phyloP scores from a whole-genome alignment of 2,113 vertebrate genomes.

The Trochalopteron elliotii region DNA sequence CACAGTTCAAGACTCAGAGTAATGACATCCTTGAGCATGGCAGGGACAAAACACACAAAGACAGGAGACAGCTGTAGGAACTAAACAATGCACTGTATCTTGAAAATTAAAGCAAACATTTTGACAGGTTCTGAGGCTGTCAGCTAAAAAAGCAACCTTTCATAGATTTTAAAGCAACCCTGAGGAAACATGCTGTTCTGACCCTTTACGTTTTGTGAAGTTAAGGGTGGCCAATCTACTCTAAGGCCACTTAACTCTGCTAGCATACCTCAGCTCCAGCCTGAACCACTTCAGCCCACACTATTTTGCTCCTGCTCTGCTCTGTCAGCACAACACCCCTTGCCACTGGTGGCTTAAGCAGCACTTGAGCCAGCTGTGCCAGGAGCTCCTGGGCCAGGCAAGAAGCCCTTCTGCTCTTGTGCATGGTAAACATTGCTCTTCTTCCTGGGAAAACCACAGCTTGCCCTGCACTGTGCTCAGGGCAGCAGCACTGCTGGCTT shows the following conservation, averaged over 20 bases:
- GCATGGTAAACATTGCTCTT: not conserved
- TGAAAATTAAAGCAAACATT: not conserved
- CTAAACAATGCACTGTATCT: not conserved
- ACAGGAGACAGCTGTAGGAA: not conserved
- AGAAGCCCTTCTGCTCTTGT: not conserved
- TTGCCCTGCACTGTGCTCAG: not conserved
- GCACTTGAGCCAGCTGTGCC: not conserved
- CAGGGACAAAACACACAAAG: not conserved
- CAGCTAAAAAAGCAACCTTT: not conserved
- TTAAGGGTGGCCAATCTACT: no score
- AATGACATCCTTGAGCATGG: not conserved
- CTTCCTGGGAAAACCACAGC: not conserved
- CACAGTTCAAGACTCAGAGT: not conserved
- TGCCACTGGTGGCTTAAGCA: accelerated
- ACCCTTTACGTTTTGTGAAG: not conserved
- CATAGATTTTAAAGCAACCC: not conserved
- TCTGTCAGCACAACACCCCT: not conserved
- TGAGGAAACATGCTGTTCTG: not conserved
- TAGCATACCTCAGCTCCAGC: not conserved
- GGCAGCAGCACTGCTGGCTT: not conserved
- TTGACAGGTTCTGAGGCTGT: not conserved
- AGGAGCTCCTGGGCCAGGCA: not conserved
- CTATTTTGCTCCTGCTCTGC: not conserved
- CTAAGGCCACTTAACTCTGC: not conserved
- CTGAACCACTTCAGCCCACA: not conserved